These are phyloP conservation scores for Protobothrops flavoviridis DNA, from an alignment of 2,113 vertebrate species.

Conservation along the genomic window DNA sequence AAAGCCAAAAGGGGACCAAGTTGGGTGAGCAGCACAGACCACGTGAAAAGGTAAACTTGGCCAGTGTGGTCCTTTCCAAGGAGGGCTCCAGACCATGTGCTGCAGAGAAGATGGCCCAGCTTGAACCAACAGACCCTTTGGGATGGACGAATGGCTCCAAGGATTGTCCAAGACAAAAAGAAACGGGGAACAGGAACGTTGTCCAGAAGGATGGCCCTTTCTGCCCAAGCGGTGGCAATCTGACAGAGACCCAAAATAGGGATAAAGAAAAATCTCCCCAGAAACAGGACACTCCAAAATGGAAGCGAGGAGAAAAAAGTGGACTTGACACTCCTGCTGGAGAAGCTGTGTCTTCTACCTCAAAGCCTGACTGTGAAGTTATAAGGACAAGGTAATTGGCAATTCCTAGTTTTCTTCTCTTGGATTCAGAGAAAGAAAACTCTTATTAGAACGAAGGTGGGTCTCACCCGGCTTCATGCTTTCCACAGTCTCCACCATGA, in stretches of 20 bases:
- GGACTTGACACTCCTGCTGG: fast-evolving
- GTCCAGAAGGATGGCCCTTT: slow-evolving; percentile 39
- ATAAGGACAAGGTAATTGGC: slow-evolving; percentile 60
- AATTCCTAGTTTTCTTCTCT: neutral
- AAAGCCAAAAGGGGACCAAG: slow-evolving; percentile 40
- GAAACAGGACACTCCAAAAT: slow-evolving; percentile 31
- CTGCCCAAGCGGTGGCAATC: neutral
- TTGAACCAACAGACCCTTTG: slow-evolving; percentile 27
- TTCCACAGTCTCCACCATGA: neutral
- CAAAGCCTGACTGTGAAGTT: slow-evolving; percentile 40
- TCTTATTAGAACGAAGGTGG: neutral
- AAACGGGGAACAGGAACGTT: slow-evolving; percentile 1
- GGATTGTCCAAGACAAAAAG: slow-evolving; percentile 42
- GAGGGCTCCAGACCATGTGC: slow-evolving; percentile 17
- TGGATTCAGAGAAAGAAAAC: neutral
- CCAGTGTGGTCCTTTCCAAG: slow-evolving; percentile 18
- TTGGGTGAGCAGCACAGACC: slow-evolving; percentile 38
- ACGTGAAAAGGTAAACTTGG: slow-evolving; percentile 37
- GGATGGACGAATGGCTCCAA: slow-evolving; percentile 32
- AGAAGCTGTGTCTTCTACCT: slow-evolving; percentile 42
- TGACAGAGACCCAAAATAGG: slow-evolving; percentile 5
- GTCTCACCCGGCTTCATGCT: neutral
- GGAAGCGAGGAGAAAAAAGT: slow-evolving; percentile 32
- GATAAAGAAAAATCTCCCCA: slow-evolving; percentile 23
- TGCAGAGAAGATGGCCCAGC: slow-evolving; percentile 33